Conservation (phyloP, 2,888 invertebrate species). For the Ellobium chinense region DNA sequence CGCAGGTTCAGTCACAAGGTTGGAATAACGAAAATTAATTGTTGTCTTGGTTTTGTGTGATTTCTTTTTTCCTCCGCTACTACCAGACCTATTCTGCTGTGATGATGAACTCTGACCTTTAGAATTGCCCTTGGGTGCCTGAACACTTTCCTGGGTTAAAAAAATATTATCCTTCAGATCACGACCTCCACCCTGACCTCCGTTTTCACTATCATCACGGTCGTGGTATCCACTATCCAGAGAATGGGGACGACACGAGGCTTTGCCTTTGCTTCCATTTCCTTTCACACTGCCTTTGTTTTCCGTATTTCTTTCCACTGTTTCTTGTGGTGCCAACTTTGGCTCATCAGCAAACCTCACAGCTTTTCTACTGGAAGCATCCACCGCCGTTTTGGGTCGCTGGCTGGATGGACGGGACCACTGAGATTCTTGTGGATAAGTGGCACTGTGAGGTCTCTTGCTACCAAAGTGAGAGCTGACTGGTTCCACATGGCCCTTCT, state of each 20-base stretch:
- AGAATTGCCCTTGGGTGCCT: neutral
- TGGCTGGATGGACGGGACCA: neutral
- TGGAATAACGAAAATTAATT: neutral
- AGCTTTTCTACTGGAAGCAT: neutral
- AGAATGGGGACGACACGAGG: slow-evolving; percentile 23
- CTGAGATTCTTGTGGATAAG: slow-evolving; percentile 5
- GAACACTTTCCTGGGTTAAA: neutral
- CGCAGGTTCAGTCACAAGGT: no score
- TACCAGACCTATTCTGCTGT: neutral
- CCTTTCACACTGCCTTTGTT: neutral
- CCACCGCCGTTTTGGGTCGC: slow-evolving; percentile 28
- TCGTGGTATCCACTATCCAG: neutral
- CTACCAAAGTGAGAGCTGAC: neutral
- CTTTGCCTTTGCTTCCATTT: neutral
- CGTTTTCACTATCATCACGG: slow-evolving; percentile 9
- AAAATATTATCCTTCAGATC: neutral
- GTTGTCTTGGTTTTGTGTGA: neutral
- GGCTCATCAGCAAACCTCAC: slow-evolving; percentile 35
- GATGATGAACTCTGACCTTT: neutral
- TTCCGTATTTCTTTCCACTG: neutral
- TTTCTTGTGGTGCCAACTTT: neutral
- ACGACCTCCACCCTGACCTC: neutral
- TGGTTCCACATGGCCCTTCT: neutral
- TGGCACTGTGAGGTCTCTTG: slow-evolving; percentile 19
- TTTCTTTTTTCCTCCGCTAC: neutral